Base-by-base conservation (phyloP, 2,797 vertebrate species). In the Darevskia nairensis region DNA sequence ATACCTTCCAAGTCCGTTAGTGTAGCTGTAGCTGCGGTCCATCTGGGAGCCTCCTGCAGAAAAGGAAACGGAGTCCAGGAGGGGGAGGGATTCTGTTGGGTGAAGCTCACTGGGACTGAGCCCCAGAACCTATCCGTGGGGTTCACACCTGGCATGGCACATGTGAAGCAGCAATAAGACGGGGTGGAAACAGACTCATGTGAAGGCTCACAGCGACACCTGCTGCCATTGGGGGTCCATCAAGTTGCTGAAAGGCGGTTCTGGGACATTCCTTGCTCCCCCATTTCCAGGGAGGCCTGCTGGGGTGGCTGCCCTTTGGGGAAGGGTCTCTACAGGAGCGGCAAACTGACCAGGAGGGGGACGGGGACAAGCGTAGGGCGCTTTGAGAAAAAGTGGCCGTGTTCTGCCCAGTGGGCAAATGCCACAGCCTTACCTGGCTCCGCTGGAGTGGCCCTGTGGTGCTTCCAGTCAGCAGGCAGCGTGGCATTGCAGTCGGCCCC, bases 401-500 rank as follows among this genome's bases (percentile, higher is more conserved):
- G n/a, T n/a, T 19, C 19, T 9, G 69, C 69, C 5, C 68, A 9
- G 7, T 6, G 25, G 2, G 19, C n/a, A 17, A 59, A 10, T 55
- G 50, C 50, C 50, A 15, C 50, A 55, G 39, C 89, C 95, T 1
- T 86, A 97, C 97, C 97, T 95, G 96, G 91, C 90, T 97, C 97
- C 92, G 94, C 92, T 0, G 96, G 87, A 75, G 97, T 61, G 13
- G 92, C 91, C 11, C 92, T 90, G 0, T 97, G 96, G 88, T 97
- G 98, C 92, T 98, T 99, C 98, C 98, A 98, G 96, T 98, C 98
- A 0, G 98, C 97, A 0, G 98, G 98, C 83, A 99, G 96, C 0
- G 98, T 98, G 74, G 97, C 96, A 0, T 98, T 98, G 93, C 95
- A 97, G 19, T 98, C 98, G 0, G 96, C 93, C 11, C 97, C 96